Evolutionary conservation across 2,113 vertebrate genomes (phyloP), one percentile per base, ranked within the genome.

Genomic region (Pelmatolapia mariae): DNA sequence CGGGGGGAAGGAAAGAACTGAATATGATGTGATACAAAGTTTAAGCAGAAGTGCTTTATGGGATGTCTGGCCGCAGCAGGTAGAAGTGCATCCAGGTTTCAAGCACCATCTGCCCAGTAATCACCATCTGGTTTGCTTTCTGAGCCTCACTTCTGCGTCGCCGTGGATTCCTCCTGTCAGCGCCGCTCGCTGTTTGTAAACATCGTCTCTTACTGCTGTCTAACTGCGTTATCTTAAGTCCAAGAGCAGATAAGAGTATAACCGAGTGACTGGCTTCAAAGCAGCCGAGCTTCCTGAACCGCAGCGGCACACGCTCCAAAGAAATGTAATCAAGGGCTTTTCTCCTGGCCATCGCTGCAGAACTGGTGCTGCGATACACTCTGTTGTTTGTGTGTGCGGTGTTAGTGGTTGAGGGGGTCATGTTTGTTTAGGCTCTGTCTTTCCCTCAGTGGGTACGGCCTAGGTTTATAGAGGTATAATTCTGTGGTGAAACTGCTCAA

Each of bases 241-340:
- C 11, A 54, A 22, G 13, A 80, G 83, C 54, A 87, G 92, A 95
- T 96, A 93, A 91, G 82, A 45, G 50, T 22, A 47, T 33, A 95
- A 91, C 76, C 84, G 91, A 87, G 92, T 85, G 63, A 82, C 81
- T 4, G 91, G 68, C 95, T 96, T 96, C 95, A 97, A 97, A 97
- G 96, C 87, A 18, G 88, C 94, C 36, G 45, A 87, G 71, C 88
- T 93, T 86, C 53, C n/a, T 6, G 92, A 91, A 43, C 90, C 85
- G 73, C 85, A 86, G 92, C 45, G 43, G 80, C 90, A 86, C 86
- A 91, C 90, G 87, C 92, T 63, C 76, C 73, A 2, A 85, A 95
- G 91, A 93, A 92, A 95, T 95, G 73, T 94, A 90, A 96, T 96
- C 94, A 90, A 92, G 91, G 91, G 89, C 93, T 90, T 93, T 94